phyloP scores from a whole-genome alignment of 2,797 vertebrate genomes.

The Muscicapa comitata region DNA sequence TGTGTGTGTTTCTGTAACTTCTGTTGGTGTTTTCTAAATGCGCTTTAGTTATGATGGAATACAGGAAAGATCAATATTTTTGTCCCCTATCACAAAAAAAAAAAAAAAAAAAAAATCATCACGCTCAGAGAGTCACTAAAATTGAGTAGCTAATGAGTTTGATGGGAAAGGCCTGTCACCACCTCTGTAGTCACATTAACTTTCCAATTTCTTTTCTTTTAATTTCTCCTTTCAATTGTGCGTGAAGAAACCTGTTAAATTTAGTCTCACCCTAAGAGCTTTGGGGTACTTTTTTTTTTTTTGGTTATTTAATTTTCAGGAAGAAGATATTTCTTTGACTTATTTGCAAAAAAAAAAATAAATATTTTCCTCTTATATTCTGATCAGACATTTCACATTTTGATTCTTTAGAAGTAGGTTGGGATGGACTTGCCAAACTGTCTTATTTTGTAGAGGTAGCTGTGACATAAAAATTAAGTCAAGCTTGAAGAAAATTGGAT shows the following conservation, averaged over 20 bases:
- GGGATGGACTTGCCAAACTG: background rate
- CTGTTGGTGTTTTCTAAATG: background rate
- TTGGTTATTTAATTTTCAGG: conserved; percentile 11
- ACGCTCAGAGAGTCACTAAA: background rate
- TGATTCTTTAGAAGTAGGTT: background rate
- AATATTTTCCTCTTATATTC: background rate
- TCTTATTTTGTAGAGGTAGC: background rate
- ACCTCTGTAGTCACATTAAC: background rate
- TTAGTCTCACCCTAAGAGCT: background rate
- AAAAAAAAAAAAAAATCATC: background rate
- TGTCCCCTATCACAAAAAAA: background rate
- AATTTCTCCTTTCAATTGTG: conserved; percentile 19
- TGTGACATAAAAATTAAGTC: conserved; percentile 19
- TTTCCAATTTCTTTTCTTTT: conserved; percentile 36
- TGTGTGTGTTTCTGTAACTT: background rate
- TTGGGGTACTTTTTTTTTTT: background rate
- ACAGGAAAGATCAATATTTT: background rate
- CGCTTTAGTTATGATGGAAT: background rate
- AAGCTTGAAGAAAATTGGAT: conserved; percentile 30
- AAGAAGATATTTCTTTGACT: background rate
- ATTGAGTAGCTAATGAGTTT: background rate
- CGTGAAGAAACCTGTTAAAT: conserved; percentile 10
- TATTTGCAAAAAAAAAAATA: background rate
- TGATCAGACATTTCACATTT: background rate
- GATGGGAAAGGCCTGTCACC: background rate